phyloP scores from a whole-genome alignment of 1,140 invertebrate species.

The Drosophila kanapiae region DNA sequence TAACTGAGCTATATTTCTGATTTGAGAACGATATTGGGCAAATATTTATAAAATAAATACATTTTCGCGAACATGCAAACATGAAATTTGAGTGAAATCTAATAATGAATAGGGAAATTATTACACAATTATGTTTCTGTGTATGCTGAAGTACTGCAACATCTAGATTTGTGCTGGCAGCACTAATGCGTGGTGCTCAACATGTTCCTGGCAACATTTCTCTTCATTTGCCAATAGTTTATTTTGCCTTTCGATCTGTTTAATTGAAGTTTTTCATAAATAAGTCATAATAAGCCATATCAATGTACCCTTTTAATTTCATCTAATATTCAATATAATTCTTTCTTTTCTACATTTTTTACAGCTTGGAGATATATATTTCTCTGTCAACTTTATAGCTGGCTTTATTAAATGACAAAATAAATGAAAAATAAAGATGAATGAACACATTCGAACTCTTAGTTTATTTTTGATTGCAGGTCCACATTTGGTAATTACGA shows the following conservation, averaged over 20 bases:
- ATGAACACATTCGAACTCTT: no score
- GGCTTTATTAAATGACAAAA: no score
- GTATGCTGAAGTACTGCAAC: not conserved
- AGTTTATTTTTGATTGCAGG: not conserved
- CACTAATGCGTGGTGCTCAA: not conserved
- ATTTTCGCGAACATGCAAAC: no score
- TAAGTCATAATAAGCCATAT: not conserved
- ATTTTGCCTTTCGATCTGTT: not conserved
- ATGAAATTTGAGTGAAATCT: no score
- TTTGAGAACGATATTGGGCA: no score
- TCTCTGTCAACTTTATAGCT: no score
- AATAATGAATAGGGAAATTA: not conserved
- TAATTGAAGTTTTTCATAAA: not conserved
- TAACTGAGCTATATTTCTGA: no score
- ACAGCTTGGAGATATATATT: no score
- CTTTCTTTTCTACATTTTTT: no score
- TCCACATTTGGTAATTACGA: not conserved
- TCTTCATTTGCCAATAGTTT: not conserved
- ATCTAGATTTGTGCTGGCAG: not conserved
- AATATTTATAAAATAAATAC: no score
- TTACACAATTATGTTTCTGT: not conserved
- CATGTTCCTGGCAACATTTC: not conserved
- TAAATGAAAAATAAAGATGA: not conserved
- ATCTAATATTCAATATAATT: no score
- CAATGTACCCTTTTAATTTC: not conserved